A percentile compares a stretch with the other conserved stretches of the same genome.
phyloP scores from a whole-genome alignment of 2,888 invertebrate species.

The Acleris holmiana region DNA sequence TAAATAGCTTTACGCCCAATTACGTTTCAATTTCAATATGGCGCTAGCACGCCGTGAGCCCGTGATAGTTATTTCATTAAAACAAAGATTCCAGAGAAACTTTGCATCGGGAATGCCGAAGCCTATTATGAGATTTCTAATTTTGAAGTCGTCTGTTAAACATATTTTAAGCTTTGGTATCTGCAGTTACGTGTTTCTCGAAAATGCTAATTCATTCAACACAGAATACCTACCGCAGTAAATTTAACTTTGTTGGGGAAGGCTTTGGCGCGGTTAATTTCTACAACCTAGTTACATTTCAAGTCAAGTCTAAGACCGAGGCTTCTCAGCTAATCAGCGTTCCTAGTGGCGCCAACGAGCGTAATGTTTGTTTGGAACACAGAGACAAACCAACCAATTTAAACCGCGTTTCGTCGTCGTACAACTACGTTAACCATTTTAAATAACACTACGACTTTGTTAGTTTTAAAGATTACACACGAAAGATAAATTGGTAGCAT shows the following conservation, averaged over 20 bases:
- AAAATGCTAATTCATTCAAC: neutral
- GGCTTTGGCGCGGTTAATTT: constrained; percentile 4
- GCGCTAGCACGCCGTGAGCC: constrained; percentile 67
- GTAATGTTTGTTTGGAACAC: constrained; percentile 32
- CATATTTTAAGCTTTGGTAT: constrained; percentile 39
- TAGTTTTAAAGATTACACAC: too few relatives aligned
- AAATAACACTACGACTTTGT: too few relatives aligned
- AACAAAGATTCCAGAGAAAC: constrained; percentile 68
- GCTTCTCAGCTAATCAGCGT: constrained; percentile 33
- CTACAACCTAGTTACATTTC: constrained; percentile 16
- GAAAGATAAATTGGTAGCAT: too few relatives aligned
- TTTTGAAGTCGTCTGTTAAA: constrained; percentile 35
- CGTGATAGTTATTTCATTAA: constrained; percentile 80
- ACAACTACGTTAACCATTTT: neutral
- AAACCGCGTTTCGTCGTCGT: constrained; percentile 6
- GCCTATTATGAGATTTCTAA: constrained; percentile 47
- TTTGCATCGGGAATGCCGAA: constrained; percentile 52
- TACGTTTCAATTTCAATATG: constrained; percentile 81
- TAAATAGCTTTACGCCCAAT: constrained; percentile 84
- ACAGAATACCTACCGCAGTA: neutral
- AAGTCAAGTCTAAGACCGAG: constrained; percentile 8
- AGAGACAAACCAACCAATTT: constrained; percentile 31
- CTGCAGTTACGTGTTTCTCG: neutral
- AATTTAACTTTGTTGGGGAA: neutral
- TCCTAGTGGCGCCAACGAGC: constrained; percentile 29